Evolutionary conservation across 2,113 vertebrate genomes (phyloP).

Genomic region (Anser cygnoides): DNA sequence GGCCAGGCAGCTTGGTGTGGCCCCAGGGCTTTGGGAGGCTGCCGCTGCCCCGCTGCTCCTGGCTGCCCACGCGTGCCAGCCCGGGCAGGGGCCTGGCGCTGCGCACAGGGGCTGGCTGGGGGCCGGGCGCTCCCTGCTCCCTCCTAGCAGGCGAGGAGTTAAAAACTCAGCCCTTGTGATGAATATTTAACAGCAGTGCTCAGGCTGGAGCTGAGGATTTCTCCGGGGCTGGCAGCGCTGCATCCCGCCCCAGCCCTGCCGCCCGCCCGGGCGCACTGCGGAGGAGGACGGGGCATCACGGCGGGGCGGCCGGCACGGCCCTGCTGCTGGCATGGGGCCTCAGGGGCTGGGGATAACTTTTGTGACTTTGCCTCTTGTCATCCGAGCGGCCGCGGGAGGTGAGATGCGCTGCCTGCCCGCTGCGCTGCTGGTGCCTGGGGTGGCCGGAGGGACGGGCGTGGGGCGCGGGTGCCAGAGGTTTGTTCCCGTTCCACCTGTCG

Average conservation of each 20-base stretch:
- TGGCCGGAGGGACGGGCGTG: neutral
- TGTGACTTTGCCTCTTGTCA: conserved; percentile 53
- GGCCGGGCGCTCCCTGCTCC: conserved; percentile 11
- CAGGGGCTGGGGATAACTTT: conserved; percentile 51
- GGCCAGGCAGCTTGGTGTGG: neutral
- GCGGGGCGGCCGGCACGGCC: neutral
- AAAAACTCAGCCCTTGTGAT: conserved; percentile 70
- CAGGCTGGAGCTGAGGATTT: conserved; percentile 59
- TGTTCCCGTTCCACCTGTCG: neutral
- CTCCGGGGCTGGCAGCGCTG: conserved; percentile 39
- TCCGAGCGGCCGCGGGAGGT: conserved; percentile 57
- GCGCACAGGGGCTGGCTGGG: neutral
- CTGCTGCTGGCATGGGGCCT: neutral
- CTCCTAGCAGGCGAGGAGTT: conserved; percentile 70
- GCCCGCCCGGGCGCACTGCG: conserved; percentile 30
- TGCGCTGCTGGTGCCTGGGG: neutral
- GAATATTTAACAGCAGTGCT: conserved; percentile 72
- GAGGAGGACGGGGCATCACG: neutral
- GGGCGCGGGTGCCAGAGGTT: neutral
- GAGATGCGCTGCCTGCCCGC: neutral
- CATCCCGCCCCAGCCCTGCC: neutral
- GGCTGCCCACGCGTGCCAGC: neutral
- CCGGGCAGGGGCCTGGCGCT: neutral
- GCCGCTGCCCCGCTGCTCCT: neutral
- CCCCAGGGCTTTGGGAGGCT: neutral